Evolutionary conservation across 2,113 vertebrate genomes (phyloP).

Genomic region (Sebastes fasciatus): DNA sequence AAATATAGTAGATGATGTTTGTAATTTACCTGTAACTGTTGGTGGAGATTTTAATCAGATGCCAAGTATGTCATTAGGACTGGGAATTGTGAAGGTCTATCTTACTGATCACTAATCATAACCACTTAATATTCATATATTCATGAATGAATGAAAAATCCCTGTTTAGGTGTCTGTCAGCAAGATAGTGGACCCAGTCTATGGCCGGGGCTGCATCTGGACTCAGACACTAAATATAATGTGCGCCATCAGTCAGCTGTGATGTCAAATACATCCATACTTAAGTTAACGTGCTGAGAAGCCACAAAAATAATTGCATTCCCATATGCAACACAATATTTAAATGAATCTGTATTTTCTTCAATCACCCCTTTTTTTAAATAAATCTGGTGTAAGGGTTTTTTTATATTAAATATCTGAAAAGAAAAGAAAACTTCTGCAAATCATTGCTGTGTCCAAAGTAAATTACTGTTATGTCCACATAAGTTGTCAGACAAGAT

Average conservation of each 20-base stretch:
- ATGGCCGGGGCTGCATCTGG: slow-evolving; percentile 9
- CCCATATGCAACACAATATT: not conserved
- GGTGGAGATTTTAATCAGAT: slow-evolving; percentile 27
- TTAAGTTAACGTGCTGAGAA: not conserved
- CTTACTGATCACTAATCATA: slow-evolving; percentile 21
- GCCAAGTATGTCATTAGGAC: slow-evolving; percentile 1
- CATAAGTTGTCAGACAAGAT: not conserved
- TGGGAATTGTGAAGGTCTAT: not conserved
- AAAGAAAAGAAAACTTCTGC: slow-evolving; percentile 12
- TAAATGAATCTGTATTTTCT: not conserved
- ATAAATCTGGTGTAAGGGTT: not conserved
- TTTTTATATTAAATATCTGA: slow-evolving; percentile 12
- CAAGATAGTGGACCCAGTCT: not conserved
- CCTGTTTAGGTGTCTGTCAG: not conserved
- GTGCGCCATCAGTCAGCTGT: not conserved
- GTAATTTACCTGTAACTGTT: slow-evolving; percentile 18
- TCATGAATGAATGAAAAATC: not conserved
- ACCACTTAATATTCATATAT: not conserved
- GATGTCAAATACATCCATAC: not conserved
- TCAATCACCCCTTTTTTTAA: not conserved
- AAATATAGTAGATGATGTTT: slow-evolving; percentile 20
- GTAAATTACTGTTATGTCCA: slow-evolving; percentile 3
- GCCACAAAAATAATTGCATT: not conserved
- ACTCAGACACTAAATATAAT: not conserved
- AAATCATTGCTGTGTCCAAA: slow-evolving; percentile 5